phyloP scores from a whole-genome alignment of 53 echinoderm and acorn worm genomes.

The Echinometra lucunter region DNA sequence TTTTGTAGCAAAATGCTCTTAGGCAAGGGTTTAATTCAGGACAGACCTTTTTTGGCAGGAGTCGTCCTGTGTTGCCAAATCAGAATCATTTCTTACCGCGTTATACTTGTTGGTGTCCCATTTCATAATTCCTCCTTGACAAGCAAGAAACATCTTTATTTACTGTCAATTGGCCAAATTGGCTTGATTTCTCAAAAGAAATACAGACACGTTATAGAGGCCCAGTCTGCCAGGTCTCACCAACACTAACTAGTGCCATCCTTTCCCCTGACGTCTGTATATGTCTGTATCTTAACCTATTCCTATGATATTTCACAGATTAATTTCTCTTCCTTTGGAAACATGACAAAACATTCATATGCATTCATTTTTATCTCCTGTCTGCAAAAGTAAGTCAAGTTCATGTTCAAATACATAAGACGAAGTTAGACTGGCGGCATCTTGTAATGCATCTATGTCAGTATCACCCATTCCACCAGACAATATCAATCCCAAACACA shows the following conservation, averaged over 20 bases:
- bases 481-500: background rate
- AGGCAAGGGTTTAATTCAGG: too few species aligned
- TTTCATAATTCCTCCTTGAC: too few species aligned
- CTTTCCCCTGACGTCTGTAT: background rate
- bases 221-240: background rate
- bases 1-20: too few species aligned
- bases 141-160: too few species aligned
- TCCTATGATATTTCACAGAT: background rate
- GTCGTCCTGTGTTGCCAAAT: too few species aligned
- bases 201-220: background rate
- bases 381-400: background rate
- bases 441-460: background rate
- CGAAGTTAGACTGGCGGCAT: background rate
- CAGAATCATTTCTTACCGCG: too few species aligned
- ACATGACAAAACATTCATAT: background rate
- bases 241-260: background rate
- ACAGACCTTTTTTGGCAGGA: too few species aligned
- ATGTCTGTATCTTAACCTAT: background rate
- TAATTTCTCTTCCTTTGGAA: background rate
- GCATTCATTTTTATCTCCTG: background rate
- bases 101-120: too few species aligned
- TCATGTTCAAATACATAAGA: background rate
- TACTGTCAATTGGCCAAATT: too few species aligned
- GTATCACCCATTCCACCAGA: constrained; percentile 5
- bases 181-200: too few species aligned